phyloP scores from a whole-genome alignment of 2,113 vertebrate species.

The Cichladusa arquata region DNA sequence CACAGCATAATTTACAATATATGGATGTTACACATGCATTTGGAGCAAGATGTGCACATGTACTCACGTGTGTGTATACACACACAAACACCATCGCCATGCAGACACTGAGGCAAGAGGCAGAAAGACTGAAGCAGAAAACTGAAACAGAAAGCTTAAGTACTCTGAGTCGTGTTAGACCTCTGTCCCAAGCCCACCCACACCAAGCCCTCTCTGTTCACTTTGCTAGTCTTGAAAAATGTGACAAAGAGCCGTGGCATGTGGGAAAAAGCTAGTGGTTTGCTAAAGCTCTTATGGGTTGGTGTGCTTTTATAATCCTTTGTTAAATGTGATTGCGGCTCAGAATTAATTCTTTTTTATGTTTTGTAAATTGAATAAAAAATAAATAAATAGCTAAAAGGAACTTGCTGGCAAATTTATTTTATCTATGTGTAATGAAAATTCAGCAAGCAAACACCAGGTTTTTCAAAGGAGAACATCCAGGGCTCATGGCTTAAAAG shows the following conservation, averaged over 20 bases:
- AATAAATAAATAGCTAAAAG: background rate
- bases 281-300: background rate
- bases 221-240: background rate
- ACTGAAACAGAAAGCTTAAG: background rate
- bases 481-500: background rate
- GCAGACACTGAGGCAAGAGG: background rate
- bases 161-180: background rate
- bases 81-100: fast-evolving
- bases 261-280: background rate
- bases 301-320: background rate
- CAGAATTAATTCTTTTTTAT: background rate
- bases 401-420: background rate
- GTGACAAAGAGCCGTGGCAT: background rate
- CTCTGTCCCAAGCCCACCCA: background rate
- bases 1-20: background rate
- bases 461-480: background rate
- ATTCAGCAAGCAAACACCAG: background rate
- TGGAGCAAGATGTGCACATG: background rate
- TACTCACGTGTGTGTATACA: fast-evolving
- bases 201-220: background rate
- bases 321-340: background rate
- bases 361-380: background rate
- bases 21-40: fast-evolving
- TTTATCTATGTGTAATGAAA: background rate
- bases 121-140: background rate